Evolutionary conservation across 2,113 vertebrate species (phyloP), one percentile per base, ranked within the genome.

Genomic region (Asarcornis scutulata): DNA sequence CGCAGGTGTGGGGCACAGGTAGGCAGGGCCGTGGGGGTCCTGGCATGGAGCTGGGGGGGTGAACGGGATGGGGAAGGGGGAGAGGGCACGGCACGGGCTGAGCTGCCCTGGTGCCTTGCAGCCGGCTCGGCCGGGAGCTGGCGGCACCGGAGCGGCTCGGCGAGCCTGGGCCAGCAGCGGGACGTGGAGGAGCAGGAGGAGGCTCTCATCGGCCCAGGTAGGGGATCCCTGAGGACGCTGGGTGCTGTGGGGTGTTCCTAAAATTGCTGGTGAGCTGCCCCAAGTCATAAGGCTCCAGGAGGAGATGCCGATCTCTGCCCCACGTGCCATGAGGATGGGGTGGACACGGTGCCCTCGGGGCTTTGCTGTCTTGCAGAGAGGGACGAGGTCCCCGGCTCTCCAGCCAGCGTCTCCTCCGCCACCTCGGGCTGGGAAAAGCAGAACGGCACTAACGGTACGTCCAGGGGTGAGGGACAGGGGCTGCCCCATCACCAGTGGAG

Each of bases 1-100:
- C 96, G 17, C 98, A 98, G n/a, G 95, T 98, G 92, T 96, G 97
- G 95, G 98, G 96, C 91, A 95, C 98, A 98, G 99, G 99, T 99
- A 94, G 99, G 99, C 99, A 94, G 0, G 9, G 42, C 48, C 1
- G 2, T 31, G 16, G 94, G 32, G 44, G 27, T 14, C 17, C 26
- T 2, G 46, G 38, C 0, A 1, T 5, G 56, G 17, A 34, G 68
- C 40, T 29, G 46, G 7, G 52, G 34, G 38, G 52, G 36, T 40
- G 40, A 40, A 4, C 50, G 17, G 38, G 1, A 1, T 32, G 36
- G 60, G 18, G 18, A 8, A 4, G 0, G 31, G 48, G 44, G 10
- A 32, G 22, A 6, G 29, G 32, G n/a, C 32, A 18, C 32, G 12
- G 46, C n/a, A 6, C 8, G 29, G 34, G 44, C 13, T 92, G 74